A percentile compares a stretch with the other conserved stretches of the same genome.
Evolutionary conservation across 2,797 vertebrate species (phyloP).

Genomic region (Halcyon chelicuti): DNA sequence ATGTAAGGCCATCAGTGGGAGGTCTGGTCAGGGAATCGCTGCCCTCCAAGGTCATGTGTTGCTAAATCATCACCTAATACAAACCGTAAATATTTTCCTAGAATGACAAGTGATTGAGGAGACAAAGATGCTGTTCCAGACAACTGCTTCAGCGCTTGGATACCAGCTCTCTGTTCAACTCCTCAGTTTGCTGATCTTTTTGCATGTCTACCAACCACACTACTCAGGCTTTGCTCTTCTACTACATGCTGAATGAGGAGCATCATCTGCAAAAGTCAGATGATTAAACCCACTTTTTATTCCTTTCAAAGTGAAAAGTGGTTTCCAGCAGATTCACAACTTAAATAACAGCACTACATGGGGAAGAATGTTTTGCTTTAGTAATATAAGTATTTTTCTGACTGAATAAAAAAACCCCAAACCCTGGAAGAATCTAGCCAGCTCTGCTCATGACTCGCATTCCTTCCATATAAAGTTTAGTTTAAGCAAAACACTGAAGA

Average conservation of each 20-base stretch:
- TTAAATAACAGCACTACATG: not conserved
- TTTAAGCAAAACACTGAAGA: not conserved
- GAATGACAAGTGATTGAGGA: not conserved
- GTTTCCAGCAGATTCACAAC: not conserved
- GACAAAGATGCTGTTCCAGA: not conserved
- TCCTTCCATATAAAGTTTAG: not conserved
- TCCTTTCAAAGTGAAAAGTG: not conserved
- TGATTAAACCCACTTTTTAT: not conserved
- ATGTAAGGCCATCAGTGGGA: not conserved
- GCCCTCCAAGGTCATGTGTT: not conserved
- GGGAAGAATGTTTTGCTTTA: not conserved
- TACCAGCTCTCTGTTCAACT: not conserved
- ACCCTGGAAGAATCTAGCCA: not conserved
- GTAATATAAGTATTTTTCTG: not conserved
- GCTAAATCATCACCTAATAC: not conserved
- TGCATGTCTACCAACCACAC: not conserved
- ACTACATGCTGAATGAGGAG: not conserved
- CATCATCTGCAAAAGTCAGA: not conserved
- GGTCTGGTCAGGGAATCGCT: not conserved
- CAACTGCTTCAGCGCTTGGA: not conserved
- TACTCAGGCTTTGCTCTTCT: not conserved
- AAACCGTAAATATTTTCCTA: not conserved
- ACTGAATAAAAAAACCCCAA: not conserved
- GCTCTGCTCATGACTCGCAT: not conserved
- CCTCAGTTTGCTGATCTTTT: not conserved